Conservation (phyloP, 1,140 invertebrate species). For the Batillaria attramentaria region DNA sequence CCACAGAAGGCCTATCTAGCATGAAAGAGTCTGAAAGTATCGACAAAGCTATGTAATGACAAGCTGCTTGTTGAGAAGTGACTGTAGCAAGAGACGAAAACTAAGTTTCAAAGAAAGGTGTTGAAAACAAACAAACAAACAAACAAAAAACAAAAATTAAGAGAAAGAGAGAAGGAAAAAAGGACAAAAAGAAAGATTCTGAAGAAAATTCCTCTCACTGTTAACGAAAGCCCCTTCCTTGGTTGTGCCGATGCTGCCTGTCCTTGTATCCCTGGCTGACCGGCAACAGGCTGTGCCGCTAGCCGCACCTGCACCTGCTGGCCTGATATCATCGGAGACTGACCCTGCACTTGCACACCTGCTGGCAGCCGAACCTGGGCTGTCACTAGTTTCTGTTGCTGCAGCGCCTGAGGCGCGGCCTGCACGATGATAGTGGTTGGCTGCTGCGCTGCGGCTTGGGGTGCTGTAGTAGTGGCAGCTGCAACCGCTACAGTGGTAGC, state of each 20-base stretch:
- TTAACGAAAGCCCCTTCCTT: conserved; percentile 82
- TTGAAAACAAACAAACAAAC: too few species aligned
- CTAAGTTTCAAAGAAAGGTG: neutral
- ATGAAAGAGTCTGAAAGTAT: too few species aligned
- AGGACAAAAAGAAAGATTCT: too few species aligned
- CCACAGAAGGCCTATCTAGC: too few species aligned
- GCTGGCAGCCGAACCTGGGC: conserved; percentile 53
- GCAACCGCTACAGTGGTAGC: conserved; percentile 26
- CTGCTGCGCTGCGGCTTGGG: neutral
- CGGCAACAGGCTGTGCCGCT: conserved; percentile 42
- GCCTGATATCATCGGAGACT: conserved; percentile 41
- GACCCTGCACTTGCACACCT: conserved; percentile 47
- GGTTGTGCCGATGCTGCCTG: conserved; percentile 39
- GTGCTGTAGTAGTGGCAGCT: conserved; percentile 17
- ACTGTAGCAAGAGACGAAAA: neutral
- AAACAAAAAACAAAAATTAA: neutral
- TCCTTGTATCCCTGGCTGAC: conserved; percentile 17
- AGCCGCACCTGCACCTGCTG: conserved; percentile 15
- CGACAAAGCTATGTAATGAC: too few species aligned
- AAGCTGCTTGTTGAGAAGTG: neutral
- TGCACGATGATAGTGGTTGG: conserved; percentile 37
- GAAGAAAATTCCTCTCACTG: conserved; percentile 76
- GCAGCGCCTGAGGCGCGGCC: conserved; percentile 37
- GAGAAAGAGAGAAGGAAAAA: neutral
- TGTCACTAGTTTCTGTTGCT: conserved; percentile 41